These are phyloP conservation scores for Alcedo atthis DNA, from an alignment of 2,797 vertebrate species.

Conservation along the genomic window DNA sequence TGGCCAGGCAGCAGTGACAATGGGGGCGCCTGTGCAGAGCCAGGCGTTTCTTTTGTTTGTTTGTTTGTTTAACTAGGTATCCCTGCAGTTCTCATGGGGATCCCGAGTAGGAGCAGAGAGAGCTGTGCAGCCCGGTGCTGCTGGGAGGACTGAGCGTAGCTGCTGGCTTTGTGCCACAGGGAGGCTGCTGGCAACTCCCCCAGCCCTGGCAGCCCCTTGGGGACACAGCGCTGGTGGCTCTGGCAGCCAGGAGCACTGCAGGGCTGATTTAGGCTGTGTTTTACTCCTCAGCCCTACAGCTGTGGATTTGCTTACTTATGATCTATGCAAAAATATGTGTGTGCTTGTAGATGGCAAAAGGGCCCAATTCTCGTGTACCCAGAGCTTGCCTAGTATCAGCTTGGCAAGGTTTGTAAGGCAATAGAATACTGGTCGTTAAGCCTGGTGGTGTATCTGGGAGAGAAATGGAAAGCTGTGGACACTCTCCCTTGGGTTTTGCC, in stretches of 20 bases:
- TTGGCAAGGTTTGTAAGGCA: neutral
- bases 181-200: neutral
- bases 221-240: fast-evolving
- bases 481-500: neutral
- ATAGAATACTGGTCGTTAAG: neutral
- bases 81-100: neutral
- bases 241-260: neutral
- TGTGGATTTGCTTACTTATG: neutral
- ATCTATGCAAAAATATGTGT: neutral
- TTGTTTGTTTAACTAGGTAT: neutral
- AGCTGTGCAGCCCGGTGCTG: neutral
- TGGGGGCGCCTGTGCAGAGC: neutral
- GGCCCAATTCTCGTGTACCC: neutral
- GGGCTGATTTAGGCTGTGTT: neutral
- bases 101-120: neutral
- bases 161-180: neutral
- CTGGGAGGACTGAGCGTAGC: neutral
- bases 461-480: neutral
- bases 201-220: neutral
- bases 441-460: neutral
- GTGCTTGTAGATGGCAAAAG: neutral
- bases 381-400: neutral
- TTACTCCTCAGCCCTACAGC: neutral
- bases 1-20: neutral
- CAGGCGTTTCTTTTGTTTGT: neutral